Evolutionary conservation across 1,140 invertebrate genomes (phyloP), one percentile per base, ranked within the genome.

Genomic region (Drosophila triauraria): DNA sequence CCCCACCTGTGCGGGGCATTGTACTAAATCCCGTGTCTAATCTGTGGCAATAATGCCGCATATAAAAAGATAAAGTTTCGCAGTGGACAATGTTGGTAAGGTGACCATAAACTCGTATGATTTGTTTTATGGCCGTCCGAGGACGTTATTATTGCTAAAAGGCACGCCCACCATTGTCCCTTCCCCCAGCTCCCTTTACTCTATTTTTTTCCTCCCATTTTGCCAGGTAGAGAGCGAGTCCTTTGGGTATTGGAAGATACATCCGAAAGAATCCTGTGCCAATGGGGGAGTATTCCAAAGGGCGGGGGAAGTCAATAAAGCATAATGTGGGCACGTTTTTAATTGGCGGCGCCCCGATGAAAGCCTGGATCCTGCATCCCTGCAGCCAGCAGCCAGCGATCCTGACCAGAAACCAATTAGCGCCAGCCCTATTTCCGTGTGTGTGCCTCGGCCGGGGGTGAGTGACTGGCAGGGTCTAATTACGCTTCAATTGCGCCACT

Each of bases 401-500:
- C 69, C 62, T 84, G 85, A 90, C 85, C 84, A 84, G 84, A 88
- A 88, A 88, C 84, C 84, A 88, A 88, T 88, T 88, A 88, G 85
- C 78, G 85, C 60, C 85, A 88, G 71, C 75, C 51, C 70, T 61
- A 60, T 48, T 64, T 78, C 77, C 60, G 57, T 75, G 57, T 67
- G 63, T 60, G 48, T 71, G 32, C 40, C 3, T 40, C 32, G 48
- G 46, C 23, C 13, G 50, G 56, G 77, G 43, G 70, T 76, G 80
- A 72, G 64, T 84, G 62, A 90, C 56, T 81, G 86, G 58, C 81
- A 84, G 83, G 74, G 74, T 91, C 91, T 92, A 92, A 92, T 92
- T 92, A 92, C 86, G 88, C 85, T 91, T 86, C 85, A 92, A 91
- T 92, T 88, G 83, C 91, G 86, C 80, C 75, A 88, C 84, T 87